These are phyloP conservation scores for Oegoconia quadripuncta DNA, from an alignment of 2,888 invertebrate genomes.

Conservation along the genomic window DNA sequence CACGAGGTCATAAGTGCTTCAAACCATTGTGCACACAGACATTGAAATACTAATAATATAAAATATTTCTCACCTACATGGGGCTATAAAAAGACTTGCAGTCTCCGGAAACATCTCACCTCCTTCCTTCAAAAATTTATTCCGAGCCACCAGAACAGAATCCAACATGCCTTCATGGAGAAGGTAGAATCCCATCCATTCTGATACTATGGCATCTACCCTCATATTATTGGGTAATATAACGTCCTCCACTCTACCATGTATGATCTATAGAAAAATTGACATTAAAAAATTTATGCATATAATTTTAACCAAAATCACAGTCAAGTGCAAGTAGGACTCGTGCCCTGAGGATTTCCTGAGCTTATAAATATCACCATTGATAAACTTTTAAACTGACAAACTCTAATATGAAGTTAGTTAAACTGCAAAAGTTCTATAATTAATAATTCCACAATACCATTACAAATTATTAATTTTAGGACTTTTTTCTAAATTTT, in stretches of 20 bases:
- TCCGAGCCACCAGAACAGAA: slow-evolving; percentile 90
- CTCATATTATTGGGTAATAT: slow-evolving; percentile 80
- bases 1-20: too few relatives aligned
- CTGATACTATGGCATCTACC: slow-evolving; percentile 94
- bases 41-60: slow-evolving; percentile 3
- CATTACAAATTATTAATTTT: too few relatives aligned
- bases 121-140: slow-evolving; percentile 85
- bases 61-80: slow-evolving; percentile 81
- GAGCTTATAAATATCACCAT: slow-evolving; percentile 1
- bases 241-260: slow-evolving; percentile 88
- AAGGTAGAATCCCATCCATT: slow-evolving; percentile 99
- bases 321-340: too few relatives aligned
- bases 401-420: too few relatives aligned
- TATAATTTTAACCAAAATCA: neutral
- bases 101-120: slow-evolving; percentile 88
- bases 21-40: too few relatives aligned
- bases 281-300: neutral
- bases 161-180: slow-evolving; percentile 97
- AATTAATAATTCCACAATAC: too few relatives aligned
- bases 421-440: too few relatives aligned
- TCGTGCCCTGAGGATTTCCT: neutral
- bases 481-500: too few relatives aligned
- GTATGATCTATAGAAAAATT: slow-evolving; percentile 81
- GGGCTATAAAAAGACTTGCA: slow-evolving; percentile 79
- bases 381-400: too few relatives aligned